phyloP scores from a whole-genome alignment of 2,797 vertebrate genomes.

The Chloroceryle inda region DNA sequence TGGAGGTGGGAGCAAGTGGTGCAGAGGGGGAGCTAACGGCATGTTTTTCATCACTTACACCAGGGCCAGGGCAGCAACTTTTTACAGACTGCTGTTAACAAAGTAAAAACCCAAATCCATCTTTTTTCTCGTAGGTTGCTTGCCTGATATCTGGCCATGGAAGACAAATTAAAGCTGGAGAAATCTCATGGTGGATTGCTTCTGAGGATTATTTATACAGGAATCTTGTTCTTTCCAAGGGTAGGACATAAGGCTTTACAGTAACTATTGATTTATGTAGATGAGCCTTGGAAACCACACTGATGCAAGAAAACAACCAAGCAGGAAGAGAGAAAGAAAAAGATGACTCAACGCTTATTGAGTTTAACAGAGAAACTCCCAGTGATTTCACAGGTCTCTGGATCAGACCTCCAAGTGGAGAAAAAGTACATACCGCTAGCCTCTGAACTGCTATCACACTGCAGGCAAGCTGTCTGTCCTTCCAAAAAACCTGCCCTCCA shows the following conservation, averaged over 20 bases:
- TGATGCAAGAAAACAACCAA: background rate
- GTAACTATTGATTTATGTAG: background rate
- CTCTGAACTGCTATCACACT: background rate
- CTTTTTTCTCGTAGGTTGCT: background rate
- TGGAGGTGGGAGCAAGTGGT: background rate
- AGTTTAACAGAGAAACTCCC: background rate
- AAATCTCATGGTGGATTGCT: background rate
- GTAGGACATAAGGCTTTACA: background rate
- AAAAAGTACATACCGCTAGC: background rate
- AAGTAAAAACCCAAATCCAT: background rate
- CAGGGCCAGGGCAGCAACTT: background rate
- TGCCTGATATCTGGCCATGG: background rate
- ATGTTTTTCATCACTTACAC: background rate
- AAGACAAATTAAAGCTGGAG: background rate
- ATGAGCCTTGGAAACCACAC: background rate
- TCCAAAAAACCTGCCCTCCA: background rate
- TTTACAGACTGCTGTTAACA: background rate
- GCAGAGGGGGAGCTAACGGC: accelerated
- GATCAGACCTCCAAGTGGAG: background rate
- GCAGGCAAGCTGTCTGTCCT: background rate
- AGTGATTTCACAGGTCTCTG: background rate
- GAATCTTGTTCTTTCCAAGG: background rate
- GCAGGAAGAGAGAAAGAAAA: background rate
- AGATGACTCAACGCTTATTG: background rate
- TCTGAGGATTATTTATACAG: background rate